A percentile compares a stretch with the other conserved stretches of the same genome.
Evolutionary conservation across 2,797 vertebrate genomes (phyloP).

Genomic region (Limnodromus scolopaceus): DNA sequence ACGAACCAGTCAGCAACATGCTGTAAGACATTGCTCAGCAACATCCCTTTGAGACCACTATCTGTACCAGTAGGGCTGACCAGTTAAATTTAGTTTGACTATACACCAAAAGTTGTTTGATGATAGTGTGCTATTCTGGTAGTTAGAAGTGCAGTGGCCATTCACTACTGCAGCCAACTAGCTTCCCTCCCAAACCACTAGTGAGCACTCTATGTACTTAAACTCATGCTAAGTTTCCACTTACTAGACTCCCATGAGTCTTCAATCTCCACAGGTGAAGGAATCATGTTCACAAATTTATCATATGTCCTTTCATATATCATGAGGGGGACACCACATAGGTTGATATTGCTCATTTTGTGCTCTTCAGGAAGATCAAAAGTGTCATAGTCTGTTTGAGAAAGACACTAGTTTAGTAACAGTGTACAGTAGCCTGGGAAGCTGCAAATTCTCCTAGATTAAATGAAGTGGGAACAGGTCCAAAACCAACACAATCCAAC

Average conservation of each 20-base stretch:
- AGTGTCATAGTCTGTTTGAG: slow-evolving; percentile 77
- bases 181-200: neutral
- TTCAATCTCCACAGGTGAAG: slow-evolving; percentile 63
- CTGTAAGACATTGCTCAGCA: neutral
- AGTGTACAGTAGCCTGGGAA: neutral
- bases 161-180: neutral
- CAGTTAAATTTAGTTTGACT: neutral
- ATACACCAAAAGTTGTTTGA: neutral
- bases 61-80: neutral
- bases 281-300: slow-evolving; percentile 33
- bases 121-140: neutral
- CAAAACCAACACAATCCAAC: neutral
- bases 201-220: neutral
- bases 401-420: neutral
- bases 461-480: neutral
- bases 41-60: neutral
- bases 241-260: slow-evolving; percentile 72
- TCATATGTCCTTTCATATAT: slow-evolving; percentile 59
- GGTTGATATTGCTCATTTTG: slow-evolving; percentile 67
- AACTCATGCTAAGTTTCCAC: neutral
- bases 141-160: neutral
- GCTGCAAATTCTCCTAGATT: neutral
- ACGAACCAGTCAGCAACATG: neutral
- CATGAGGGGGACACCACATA: slow-evolving; percentile 78
- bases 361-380: slow-evolving; percentile 81